Evolutionary conservation across 2,888 invertebrate species (phyloP).

Genomic region (Sminthurinus aureus): DNA sequence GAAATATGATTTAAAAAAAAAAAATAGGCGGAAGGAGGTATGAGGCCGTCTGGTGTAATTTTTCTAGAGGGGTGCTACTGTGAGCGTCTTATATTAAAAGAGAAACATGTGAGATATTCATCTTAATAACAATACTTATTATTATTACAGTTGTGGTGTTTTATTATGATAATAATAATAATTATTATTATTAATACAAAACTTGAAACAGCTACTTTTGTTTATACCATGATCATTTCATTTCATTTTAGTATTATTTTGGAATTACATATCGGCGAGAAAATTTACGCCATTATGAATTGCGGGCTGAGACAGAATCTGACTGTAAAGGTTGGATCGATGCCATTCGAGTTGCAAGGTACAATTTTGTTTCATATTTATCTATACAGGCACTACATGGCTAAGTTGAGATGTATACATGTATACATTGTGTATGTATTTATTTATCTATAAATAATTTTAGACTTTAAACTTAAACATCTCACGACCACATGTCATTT

Average conservation of each 20-base stretch:
- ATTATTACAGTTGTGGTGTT: not conserved
- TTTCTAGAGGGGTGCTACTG: conserved; percentile 91
- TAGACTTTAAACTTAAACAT: not conserved
- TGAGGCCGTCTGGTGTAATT: conserved; percentile 82
- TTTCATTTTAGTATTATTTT: conserved; percentile 76
- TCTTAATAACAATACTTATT: not conserved
- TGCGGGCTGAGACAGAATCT: conserved; percentile 82
- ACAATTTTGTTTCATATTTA: conserved; percentile 63
- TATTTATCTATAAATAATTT: too few relatives aligned
- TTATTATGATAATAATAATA: not conserved
- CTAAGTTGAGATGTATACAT: too few relatives aligned
- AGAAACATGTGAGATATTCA: conserved; percentile 57
- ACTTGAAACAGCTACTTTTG: too few relatives aligned
- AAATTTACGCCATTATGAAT: conserved; percentile 85
- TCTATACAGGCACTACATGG: too few relatives aligned
- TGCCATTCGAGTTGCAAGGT: conserved; percentile 85
- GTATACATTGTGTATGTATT: too few relatives aligned
- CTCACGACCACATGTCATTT: not conserved
- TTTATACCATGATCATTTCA: not conserved
- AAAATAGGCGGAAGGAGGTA: conserved; percentile 79
- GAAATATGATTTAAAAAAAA: too few relatives aligned
- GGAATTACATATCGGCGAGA: conserved; percentile 86
- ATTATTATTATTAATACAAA: not conserved
- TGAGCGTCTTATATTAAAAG: conserved; percentile 72
- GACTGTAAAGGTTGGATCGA: conserved; percentile 92